These are phyloP conservation scores for Hylia prasina DNA, from an alignment of 2,113 vertebrate genomes.

Conservation along the genomic window DNA sequence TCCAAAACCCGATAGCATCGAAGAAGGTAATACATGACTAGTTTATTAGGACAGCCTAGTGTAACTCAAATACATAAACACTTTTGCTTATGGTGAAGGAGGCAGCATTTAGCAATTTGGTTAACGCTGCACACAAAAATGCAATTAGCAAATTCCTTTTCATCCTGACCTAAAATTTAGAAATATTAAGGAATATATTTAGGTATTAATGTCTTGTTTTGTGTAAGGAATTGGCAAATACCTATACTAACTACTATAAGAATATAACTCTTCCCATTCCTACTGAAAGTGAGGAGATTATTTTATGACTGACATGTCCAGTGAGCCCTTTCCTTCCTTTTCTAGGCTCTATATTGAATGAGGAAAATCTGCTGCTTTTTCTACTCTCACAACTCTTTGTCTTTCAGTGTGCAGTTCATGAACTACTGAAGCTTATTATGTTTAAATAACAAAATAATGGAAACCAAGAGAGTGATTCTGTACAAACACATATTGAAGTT, in stretches of 20 bases:
- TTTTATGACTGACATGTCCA: background rate
- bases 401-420: background rate
- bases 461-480: background rate
- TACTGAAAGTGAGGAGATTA: background rate
- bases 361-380: background rate
- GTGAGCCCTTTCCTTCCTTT: background rate
- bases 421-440: background rate
- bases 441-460: slow-evolving; percentile 23
- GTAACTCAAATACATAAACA: background rate
- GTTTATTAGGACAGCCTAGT: background rate
- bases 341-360: background rate
- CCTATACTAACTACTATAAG: background rate
- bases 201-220: background rate
- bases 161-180: background rate
- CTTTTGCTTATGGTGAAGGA: background rate
- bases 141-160: background rate
- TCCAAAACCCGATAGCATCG: background rate
- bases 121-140: background rate
- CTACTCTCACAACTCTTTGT: background rate
- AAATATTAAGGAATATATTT: background rate
- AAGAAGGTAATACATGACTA: background rate
- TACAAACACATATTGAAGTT: slow-evolving; percentile 32
- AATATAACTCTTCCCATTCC: background rate
- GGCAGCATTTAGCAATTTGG: background rate
- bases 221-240: background rate